phyloP scores from a whole-genome alignment of 1,140 invertebrate genomes.

The Calycopis cecrops region DNA sequence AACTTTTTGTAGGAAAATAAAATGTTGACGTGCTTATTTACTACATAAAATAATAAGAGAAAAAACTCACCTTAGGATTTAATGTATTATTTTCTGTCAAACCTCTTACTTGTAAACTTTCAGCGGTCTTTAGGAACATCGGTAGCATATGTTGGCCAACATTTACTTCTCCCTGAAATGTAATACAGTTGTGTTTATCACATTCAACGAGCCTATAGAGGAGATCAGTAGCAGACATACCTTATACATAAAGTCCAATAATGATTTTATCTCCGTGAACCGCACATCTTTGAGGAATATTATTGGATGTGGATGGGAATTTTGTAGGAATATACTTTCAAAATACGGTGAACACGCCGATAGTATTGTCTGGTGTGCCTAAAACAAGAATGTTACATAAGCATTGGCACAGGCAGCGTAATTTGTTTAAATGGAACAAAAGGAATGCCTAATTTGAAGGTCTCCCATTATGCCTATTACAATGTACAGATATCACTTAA shows the following conservation, averaged over 20 bases:
- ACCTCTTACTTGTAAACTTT: constrained; percentile 92
- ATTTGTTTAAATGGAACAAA: constrained; percentile 22
- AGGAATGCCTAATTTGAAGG: constrained; percentile 47
- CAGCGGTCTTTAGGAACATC: constrained; percentile 92
- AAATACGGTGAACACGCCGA: constrained; percentile 97
- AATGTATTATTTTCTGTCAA: constrained; percentile 89
- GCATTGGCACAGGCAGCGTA: constrained; percentile 16
- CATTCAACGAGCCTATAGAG: constrained; percentile 2
- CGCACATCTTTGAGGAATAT: constrained; percentile 94
- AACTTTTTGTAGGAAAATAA: no score
- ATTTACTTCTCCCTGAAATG: constrained; percentile 86
- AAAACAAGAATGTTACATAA: constrained; percentile 41
- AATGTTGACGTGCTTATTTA: no score
- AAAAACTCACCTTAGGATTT: constrained; percentile 74
- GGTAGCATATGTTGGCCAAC: constrained; percentile 90
- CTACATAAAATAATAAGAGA: neutral
- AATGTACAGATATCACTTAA: neutral
- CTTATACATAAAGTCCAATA: constrained; percentile 94
- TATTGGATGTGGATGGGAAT: constrained; percentile 93
- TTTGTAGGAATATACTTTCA: constrained; percentile 93
- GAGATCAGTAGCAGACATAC: constrained; percentile 37
- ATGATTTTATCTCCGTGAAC: constrained; percentile 89
- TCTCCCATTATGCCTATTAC: constrained; percentile 44
- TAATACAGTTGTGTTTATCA: constrained; percentile 13
- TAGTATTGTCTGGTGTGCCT: constrained; percentile 94